Evolutionary conservation across 2,888 invertebrate genomes (phyloP), one percentile per base, ranked within the genome.

Genomic region (Drosophila affinis): DNA sequence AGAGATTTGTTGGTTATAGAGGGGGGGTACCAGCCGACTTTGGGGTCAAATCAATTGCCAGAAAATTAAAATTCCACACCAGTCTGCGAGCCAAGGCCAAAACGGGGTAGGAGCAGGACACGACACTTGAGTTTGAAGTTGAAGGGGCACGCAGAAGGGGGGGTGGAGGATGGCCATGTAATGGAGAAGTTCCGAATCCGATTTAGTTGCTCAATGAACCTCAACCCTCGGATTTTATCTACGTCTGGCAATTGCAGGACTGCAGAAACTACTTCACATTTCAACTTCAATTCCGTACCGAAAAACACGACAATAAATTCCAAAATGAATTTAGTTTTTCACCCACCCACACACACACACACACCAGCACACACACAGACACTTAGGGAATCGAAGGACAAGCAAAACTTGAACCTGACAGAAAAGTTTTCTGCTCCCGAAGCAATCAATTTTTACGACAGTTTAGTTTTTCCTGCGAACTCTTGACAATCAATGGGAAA

Each of bases 371-470:
- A 29, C 29, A 29, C 24, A 24, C 24, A 34, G 3, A 3, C 39
- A 39, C 7, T 7, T 6, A 32, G n/a, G 14, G 54, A 54, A 24
- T 18, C n/a, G n/a, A 54, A 54, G 44, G 54, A 44, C 24, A 54
- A n/a, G 39, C 7, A 39, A 39, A 39, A 39, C 39, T 39, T 39
- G 39, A 39, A 39, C 39, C 39, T 39, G 39, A 39, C 39, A 39
- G 39, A 39, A 39, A 39, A 39, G 14, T 39, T 39, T 39, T 39
- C 14, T 39, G 39, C 39, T 39, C 75, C 68, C 76, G 55, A 58
- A 68, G 80, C 83, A 83, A 79, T 79, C 80, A 77, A 73, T 79
- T 79, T 74, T 63, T 71, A 82, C 74, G 77, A 77, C 74, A 74
- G 69, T 72, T 82, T 81, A 81, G 76, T 68, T 78, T 78, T 78